phyloP scores from a whole-genome alignment of 92 coral and sea anemone species.

The Actinernus sp. region DNA sequence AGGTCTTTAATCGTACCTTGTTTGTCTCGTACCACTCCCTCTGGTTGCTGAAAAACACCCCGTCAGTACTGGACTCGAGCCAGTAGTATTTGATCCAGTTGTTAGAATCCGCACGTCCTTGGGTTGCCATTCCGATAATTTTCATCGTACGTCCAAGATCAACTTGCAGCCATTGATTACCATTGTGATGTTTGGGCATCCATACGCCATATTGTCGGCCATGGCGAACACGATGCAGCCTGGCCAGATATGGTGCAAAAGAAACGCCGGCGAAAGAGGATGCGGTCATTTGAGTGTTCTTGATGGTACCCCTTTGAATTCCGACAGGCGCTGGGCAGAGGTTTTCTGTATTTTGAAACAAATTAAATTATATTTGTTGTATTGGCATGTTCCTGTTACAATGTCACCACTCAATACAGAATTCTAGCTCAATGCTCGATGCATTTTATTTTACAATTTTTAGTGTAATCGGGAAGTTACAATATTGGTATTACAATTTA shows the following conservation, averaged over 20 bases:
- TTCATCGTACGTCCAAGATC: slow-evolving; percentile 72
- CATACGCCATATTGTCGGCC: slow-evolving; percentile 30
- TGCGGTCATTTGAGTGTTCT: slow-evolving; percentile 21
- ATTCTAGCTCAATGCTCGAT: too few relatives aligned
- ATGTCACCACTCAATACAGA: too few relatives aligned
- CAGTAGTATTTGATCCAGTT: slow-evolving; percentile 74
- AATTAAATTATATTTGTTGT: too few relatives aligned
- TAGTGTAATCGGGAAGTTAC: too few relatives aligned
- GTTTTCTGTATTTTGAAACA: slow-evolving; percentile 15
- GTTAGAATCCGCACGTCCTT: slow-evolving; percentile 62
- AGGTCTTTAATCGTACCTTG: slow-evolving; percentile 16
- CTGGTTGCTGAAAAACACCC: slow-evolving; percentile 39
- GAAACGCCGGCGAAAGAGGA: slow-evolving; percentile 1
- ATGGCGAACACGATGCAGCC: slow-evolving; percentile 7
- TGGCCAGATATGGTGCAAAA: slow-evolving; percentile 15
- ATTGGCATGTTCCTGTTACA: too few relatives aligned
- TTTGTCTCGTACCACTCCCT: slow-evolving; percentile 12
- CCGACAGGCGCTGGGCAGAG: slow-evolving; percentile 23
- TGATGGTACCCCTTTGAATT: slow-evolving; percentile 7
- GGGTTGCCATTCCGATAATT: slow-evolving; percentile 71
- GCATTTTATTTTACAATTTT: too few relatives aligned
- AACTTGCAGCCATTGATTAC: slow-evolving; percentile 27
- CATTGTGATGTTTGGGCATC: slow-evolving; percentile 29
- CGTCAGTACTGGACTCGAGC: slow-evolving; percentile 62
- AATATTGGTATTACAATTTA: too few relatives aligned